phyloP scores from a whole-genome alignment of 2,888 invertebrate genomes.

The Creontiades dilutus region DNA sequence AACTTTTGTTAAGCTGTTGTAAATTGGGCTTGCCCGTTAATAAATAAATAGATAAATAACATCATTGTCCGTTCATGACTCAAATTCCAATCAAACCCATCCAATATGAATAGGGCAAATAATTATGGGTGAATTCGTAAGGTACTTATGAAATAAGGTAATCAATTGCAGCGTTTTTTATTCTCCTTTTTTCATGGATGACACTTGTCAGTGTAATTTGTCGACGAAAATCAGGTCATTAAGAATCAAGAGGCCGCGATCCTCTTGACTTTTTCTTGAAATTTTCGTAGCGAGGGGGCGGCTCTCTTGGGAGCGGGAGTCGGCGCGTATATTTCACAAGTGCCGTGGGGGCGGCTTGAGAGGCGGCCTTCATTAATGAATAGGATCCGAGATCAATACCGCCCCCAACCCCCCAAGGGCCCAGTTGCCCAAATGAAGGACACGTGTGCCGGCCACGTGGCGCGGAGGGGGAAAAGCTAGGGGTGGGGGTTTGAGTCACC shows the following conservation, averaged over 20 bases:
- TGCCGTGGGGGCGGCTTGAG: neutral
- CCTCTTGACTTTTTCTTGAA: neutral
- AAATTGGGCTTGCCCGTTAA: too few relatives aligned
- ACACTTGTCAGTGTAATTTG: too few relatives aligned
- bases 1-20: too few relatives aligned
- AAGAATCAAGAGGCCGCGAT: neutral
- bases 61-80: too few relatives aligned
- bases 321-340: constrained; percentile 13
- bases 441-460: constrained; percentile 42
- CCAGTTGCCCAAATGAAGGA: constrained; percentile 41
- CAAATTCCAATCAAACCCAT: too few relatives aligned
- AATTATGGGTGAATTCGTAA: too few relatives aligned
- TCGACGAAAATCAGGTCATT: too few relatives aligned
- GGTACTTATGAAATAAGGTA: too few relatives aligned
- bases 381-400: constrained; percentile 56
- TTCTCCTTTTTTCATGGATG: too few relatives aligned
- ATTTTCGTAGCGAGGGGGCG: neutral
- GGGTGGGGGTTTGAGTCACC: constrained; percentile 50
- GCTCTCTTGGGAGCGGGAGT: neutral
- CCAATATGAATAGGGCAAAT: too few relatives aligned
- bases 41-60: too few relatives aligned
- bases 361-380: constrained; percentile 54
- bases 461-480: constrained; percentile 13
- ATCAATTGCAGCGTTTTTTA: too few relatives aligned
- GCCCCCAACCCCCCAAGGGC: constrained; percentile 2